Evolutionary conservation across 2,113 vertebrate genomes (phyloP).

Genomic region (Indicator indicator): DNA sequence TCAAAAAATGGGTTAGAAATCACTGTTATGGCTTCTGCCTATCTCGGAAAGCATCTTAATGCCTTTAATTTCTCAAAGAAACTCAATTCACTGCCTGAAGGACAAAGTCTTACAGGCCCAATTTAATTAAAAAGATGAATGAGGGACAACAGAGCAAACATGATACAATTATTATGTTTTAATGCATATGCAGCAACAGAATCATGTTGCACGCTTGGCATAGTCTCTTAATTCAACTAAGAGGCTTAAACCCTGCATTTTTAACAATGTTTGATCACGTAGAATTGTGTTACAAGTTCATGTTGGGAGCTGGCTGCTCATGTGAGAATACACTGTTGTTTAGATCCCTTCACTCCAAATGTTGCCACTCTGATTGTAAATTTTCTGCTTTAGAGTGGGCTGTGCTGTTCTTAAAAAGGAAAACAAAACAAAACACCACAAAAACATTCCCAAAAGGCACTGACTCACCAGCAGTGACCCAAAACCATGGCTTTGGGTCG

Average conservation of each 20-base stretch:
- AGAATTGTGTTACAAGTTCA: not conserved
- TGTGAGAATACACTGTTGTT: not conserved
- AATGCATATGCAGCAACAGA: not conserved
- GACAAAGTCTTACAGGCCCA: not conserved
- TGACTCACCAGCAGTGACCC: not conserved
- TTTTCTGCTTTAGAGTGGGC: not conserved
- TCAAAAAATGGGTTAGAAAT: not conserved
- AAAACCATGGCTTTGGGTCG: not conserved
- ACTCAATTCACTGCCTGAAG: not conserved
- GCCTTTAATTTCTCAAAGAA: constrained; percentile 7
- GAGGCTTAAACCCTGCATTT: not conserved
- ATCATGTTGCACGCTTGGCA: not conserved
- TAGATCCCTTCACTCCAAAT: not conserved
- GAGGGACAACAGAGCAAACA: not conserved
- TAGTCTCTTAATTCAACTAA: not conserved
- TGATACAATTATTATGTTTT: not conserved
- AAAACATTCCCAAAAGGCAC: not conserved
- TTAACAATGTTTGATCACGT: not conserved
- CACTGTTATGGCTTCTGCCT: not conserved
- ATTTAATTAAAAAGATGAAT: constrained; percentile 23
- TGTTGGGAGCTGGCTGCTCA: not conserved
- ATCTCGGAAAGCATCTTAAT: not conserved
- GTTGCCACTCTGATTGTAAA: not conserved
- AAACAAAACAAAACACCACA: not conserved
- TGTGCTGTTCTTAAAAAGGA: not conserved